A percentile compares a stretch with the other conserved stretches of the same genome.
Conservation (phyloP, 1,140 invertebrate species). For the Globodera ellingtonae region DNA sequence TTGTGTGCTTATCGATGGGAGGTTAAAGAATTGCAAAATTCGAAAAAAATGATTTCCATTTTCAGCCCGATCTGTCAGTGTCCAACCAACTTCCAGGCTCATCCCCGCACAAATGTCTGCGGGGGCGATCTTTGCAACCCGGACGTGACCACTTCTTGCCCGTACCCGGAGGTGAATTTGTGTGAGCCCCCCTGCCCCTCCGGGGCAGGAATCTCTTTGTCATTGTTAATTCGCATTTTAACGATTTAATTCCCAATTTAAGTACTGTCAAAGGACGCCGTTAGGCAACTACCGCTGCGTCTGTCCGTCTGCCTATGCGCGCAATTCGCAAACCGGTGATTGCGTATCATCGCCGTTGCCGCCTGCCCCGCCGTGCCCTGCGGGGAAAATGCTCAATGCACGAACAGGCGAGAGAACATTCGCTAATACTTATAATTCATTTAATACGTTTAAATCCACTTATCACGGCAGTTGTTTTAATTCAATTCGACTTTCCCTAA, state of each 20-base stretch:
- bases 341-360: slow-evolving; percentile 40
- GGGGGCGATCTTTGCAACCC: slow-evolving; percentile 64
- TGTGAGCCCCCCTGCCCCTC: too few species aligned
- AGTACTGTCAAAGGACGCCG: slow-evolving; percentile 36
- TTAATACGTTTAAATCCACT: background rate
- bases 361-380: slow-evolving; percentile 40
- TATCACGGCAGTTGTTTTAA: background rate
- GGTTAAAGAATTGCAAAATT: background rate
- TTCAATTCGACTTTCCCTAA: background rate
- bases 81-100: slow-evolving; percentile 55
- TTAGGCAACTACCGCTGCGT: slow-evolving; percentile 60
- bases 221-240: slow-evolving; percentile 2
- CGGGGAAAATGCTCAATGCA: slow-evolving; percentile 56
- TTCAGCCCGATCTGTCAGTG: slow-evolving; percentile 54
- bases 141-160: slow-evolving; percentile 26
- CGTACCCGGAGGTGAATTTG: slow-evolving; percentile 21
- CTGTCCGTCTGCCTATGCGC: slow-evolving; percentile 52
- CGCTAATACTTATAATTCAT: background rate
- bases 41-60: background rate
- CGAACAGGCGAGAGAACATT: slow-evolving; percentile 17
- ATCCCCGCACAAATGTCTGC: slow-evolving; percentile 62
- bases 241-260: background rate
- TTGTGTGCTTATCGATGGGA: slow-evolving; percentile 52
- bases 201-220: too few species aligned
- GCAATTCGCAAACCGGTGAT: slow-evolving; percentile 54